A percentile compares a stretch with the other conserved stretches of the same genome.
phyloP scores from a whole-genome alignment of 2,888 invertebrate genomes.

The Fragum sueziense region DNA sequence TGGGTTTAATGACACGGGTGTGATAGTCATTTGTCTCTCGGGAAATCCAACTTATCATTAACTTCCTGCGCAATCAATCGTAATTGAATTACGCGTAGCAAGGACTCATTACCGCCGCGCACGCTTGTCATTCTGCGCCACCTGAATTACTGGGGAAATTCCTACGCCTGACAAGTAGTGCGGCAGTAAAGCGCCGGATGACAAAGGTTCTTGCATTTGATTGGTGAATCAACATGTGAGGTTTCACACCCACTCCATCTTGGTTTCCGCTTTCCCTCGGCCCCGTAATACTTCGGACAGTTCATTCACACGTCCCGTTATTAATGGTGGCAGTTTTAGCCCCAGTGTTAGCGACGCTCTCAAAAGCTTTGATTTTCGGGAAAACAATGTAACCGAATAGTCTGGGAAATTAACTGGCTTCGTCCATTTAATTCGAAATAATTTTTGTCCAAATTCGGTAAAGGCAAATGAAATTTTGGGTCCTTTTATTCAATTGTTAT shows the following conservation, averaged over 20 bases:
- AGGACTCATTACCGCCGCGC: constrained; percentile 57
- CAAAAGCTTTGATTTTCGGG: constrained; percentile 28
- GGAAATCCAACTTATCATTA: constrained; percentile 58
- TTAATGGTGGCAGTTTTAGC: constrained; percentile 28
- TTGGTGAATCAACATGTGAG: constrained; percentile 29
- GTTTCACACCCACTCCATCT: constrained; percentile 37
- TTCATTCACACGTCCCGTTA: constrained; percentile 31
- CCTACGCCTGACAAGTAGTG: constrained; percentile 41
- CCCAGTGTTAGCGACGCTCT: constrained; percentile 10
- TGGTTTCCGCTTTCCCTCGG: constrained; percentile 15
- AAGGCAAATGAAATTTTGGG: constrained; percentile 3
- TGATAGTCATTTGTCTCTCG: constrained; percentile 48
- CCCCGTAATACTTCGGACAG: constrained; percentile 25
- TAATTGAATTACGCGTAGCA: constrained; percentile 58
- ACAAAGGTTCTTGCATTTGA: constrained; percentile 36
- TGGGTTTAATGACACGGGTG: constrained; percentile 25
- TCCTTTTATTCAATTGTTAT: neutral
- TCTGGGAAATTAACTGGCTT: constrained; percentile 13
- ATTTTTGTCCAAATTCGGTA: constrained; percentile 10
- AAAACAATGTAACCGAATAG: constrained; percentile 36
- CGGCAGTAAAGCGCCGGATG: constrained; percentile 39
- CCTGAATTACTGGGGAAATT: constrained; percentile 46
- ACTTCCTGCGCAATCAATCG: constrained; percentile 54
- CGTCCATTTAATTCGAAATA: constrained; percentile 26
- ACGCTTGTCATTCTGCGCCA: constrained; percentile 55